A percentile compares a stretch with the other conserved stretches of the same genome.
These are phyloP conservation scores for Ormia ochracea DNA, from an alignment of 2,888 invertebrate genomes.

Conservation along the genomic window DNA sequence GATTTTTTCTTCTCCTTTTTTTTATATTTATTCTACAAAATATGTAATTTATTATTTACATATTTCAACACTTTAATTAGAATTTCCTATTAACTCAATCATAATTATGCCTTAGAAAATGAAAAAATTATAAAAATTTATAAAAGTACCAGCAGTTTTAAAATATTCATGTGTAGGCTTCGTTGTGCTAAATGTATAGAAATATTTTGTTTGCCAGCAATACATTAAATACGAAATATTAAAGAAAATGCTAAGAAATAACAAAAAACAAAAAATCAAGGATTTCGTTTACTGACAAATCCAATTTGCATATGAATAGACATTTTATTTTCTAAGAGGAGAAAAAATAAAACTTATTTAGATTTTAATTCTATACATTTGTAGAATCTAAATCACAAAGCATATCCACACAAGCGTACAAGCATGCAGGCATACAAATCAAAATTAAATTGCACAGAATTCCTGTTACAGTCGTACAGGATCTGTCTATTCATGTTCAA, in stretches of 20 bases:
- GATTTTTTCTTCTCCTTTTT: background rate
- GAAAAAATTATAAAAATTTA: background rate
- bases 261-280: slow-evolving; percentile 17
- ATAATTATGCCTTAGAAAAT: background rate
- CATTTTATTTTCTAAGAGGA: slow-evolving; percentile 45
- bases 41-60: slow-evolving; percentile 12
- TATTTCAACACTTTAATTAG: slow-evolving; percentile 30
- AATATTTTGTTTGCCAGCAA: background rate
- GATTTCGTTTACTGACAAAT: slow-evolving; percentile 52
- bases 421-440: background rate
- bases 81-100: background rate
- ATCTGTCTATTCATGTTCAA: slow-evolving; percentile 62
- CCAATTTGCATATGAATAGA: slow-evolving; percentile 62
- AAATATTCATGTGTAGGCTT: slow-evolving; percentile 15
- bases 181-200: background rate
- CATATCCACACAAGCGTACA: background rate
- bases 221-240: slow-evolving; percentile 43
- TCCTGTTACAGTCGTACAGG: background rate
- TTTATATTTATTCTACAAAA: background rate
- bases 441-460: background rate
- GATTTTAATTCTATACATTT: slow-evolving; percentile 33
- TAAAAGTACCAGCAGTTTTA: background rate
- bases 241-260: slow-evolving; percentile 47
- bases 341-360: slow-evolving; percentile 39
- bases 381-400: background rate